phyloP scores from a whole-genome alignment of 1,140 invertebrate species.

The Scaptomyza montana region DNA sequence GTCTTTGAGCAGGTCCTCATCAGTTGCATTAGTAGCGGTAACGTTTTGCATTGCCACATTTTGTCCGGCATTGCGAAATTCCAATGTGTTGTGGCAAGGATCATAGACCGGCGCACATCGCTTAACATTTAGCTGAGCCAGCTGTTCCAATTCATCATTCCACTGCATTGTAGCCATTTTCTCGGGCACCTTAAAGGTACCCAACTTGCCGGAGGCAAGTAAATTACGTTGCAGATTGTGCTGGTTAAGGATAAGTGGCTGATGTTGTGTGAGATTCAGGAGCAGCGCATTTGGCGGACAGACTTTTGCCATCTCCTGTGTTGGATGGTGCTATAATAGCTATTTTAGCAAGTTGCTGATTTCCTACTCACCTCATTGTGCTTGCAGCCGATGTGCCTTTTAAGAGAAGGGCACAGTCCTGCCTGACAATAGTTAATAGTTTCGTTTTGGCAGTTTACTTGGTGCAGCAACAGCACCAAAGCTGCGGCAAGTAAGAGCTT shows the following conservation, averaged over 20 bases:
- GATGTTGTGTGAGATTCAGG: constrained; percentile 41
- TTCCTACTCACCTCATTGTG: constrained; percentile 54
- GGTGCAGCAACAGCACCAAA: constrained; percentile 18
- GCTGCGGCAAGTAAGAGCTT: constrained; percentile 9
- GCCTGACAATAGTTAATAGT: constrained; percentile 50
- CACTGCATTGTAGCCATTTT: constrained; percentile 65
- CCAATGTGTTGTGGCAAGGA: constrained; percentile 56
- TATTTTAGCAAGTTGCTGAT: too few species aligned
- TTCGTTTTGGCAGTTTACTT: constrained; percentile 8
- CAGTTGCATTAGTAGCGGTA: not conserved
- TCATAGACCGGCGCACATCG: constrained; percentile 51
- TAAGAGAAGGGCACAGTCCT: constrained; percentile 34
- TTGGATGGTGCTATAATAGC: constrained; percentile 1
- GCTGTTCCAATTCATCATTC: constrained; percentile 44
- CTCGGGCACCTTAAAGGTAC: constrained; percentile 38
- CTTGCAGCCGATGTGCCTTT: constrained; percentile 61
- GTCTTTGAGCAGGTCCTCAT: constrained; percentile 42
- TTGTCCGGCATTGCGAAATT: constrained; percentile 56
- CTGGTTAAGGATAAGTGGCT: constrained; percentile 39
- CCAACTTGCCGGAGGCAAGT: constrained; percentile 49
- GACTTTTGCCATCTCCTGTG: constrained; percentile 27
- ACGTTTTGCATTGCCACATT: constrained; percentile 46
- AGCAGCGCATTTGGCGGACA: constrained; percentile 37
- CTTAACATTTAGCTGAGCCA: constrained; percentile 58
- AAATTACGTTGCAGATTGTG: constrained; percentile 56